These are phyloP conservation scores for Diabrotica virgifera DNA, from an alignment of 1,140 invertebrate genomes.

Conservation along the genomic window DNA sequence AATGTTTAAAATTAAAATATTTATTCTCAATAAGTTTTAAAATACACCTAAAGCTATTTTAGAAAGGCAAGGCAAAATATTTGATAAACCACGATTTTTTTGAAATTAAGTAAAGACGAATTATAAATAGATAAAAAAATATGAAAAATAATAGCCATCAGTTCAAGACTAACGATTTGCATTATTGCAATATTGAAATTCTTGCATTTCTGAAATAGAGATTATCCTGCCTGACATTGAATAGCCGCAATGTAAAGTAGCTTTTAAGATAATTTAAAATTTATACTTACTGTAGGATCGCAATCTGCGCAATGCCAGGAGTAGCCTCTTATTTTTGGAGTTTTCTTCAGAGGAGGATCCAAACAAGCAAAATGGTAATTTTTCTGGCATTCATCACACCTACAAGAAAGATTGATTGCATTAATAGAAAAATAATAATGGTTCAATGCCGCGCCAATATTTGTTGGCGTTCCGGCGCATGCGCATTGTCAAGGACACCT, in stretches of 20 bases:
- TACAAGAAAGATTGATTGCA: constrained; percentile 42
- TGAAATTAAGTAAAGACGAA: not conserved
- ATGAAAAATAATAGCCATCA: not conserved
- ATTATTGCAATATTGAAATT: not conserved
- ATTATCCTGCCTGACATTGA: no score
- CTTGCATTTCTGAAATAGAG: no score
- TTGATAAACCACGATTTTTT: not conserved
- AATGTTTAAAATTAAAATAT: no score
- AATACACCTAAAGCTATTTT: no score
- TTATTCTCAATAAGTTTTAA: no score
- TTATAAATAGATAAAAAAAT: not conserved
- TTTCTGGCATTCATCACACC: constrained; percentile 89
- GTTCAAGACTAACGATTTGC: not conserved
- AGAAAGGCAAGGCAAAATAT: no score
- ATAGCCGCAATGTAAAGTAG: no score
- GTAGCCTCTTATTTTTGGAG: constrained; percentile 88
- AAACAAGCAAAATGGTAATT: constrained; percentile 90
- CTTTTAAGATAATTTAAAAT: not conserved
- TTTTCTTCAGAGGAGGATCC: constrained; percentile 89
- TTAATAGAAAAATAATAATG: no score
- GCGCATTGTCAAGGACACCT: no score
- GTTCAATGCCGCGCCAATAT: no score
- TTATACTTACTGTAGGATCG: constrained; percentile 69
- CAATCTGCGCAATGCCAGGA: constrained; percentile 95
- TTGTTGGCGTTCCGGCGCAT: no score